Conservation (phyloP, 2,113 vertebrate genomes). For the Prochilodus magdalenae region DNA sequence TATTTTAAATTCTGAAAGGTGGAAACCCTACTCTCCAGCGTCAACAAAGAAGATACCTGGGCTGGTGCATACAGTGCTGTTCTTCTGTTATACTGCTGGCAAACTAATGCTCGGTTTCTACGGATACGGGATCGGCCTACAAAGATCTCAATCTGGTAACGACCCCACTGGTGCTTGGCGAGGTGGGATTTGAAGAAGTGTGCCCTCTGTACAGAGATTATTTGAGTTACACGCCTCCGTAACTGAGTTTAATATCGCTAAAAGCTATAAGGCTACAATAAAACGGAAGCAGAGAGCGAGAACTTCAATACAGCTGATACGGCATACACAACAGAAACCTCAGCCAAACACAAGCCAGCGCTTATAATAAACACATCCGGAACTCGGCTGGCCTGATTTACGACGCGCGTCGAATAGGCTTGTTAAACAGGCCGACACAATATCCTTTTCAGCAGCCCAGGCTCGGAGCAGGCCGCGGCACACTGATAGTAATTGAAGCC, state of each 20-base stretch:
- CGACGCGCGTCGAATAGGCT: not conserved
- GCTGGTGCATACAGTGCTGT: too few relatives aligned
- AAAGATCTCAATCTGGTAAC: not conserved
- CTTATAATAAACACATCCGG: not conserved
- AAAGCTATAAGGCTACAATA: not conserved
- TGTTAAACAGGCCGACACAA: not conserved
- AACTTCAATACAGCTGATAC: not conserved
- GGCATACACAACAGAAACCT: not conserved
- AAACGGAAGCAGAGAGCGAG: not conserved
- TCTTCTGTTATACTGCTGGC: too few relatives aligned
- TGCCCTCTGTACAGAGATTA: not conserved
- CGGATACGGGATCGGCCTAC: not conserved
- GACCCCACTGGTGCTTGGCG: too few relatives aligned
- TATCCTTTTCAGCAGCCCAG: not conserved
- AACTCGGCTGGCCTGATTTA: not conserved
- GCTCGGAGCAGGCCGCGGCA: too few relatives aligned
- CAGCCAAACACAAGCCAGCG: not conserved
- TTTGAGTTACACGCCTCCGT: not conserved
- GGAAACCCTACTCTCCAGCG: too few relatives aligned
- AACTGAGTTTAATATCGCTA: not conserved
- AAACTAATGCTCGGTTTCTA: too few relatives aligned
- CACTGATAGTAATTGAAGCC: not conserved
- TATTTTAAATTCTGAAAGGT: too few relatives aligned
- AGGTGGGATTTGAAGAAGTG: not conserved
- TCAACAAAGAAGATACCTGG: too few relatives aligned